A percentile compares a stretch with the other conserved stretches of the same genome.
Conservation (phyloP, 2,113 vertebrate species). For the Gymnobelideus leadbeateri region DNA sequence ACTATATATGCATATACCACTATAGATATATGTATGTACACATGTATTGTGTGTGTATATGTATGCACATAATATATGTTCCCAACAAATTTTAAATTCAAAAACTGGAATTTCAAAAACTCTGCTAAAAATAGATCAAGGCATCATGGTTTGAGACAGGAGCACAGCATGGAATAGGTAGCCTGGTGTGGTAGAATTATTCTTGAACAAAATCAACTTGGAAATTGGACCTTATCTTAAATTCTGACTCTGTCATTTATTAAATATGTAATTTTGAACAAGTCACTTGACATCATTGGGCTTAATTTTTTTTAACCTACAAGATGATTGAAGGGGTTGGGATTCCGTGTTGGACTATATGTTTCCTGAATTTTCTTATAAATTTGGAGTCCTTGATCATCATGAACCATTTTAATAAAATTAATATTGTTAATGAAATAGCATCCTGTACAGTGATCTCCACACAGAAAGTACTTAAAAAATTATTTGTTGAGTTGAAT, state of each 20-base stretch:
- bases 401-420: background rate
- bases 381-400: background rate
- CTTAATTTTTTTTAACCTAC: background rate
- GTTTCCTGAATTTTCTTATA: background rate
- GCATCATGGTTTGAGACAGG: background rate
- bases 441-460: background rate
- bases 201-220: background rate
- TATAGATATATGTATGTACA: too few relatives aligned
- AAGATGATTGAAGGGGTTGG: background rate
- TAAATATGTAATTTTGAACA: background rate
- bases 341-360: accelerated
- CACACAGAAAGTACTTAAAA: background rate
- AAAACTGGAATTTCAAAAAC: background rate
- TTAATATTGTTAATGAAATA: background rate
- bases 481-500: background rate
- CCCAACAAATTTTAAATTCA: background rate
- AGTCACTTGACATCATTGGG: background rate
- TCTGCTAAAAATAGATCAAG: background rate
- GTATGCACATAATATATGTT: too few relatives aligned
- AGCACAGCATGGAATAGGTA: background rate
- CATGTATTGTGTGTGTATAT: too few relatives aligned
- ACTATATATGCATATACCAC: too few relatives aligned
- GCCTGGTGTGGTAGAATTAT: background rate
- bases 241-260: background rate
- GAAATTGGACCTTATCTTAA: background rate